A percentile compares a stretch with the other conserved stretches of the same genome.
Evolutionary conservation across 2,888 invertebrate genomes (phyloP).

Genomic region (Zonitis immaculata): DNA sequence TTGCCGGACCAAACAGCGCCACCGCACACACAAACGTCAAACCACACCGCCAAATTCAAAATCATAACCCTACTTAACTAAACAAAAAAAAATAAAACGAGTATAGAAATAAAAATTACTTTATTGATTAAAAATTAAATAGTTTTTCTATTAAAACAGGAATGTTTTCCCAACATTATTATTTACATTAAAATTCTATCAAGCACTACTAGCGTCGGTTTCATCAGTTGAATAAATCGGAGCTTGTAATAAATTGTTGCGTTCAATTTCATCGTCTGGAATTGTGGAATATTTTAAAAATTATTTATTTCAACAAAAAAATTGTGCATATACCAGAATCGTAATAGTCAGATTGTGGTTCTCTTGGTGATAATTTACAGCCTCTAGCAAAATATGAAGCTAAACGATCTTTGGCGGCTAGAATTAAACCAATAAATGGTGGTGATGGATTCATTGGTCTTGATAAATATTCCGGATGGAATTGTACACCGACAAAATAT

Average conservation of each 20-base stretch:
- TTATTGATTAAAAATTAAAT: too few relatives aligned
- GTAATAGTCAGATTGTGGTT: conserved; percentile 62
- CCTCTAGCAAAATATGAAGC: conserved; percentile 67
- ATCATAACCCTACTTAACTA: too few relatives aligned
- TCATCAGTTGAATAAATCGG: conserved; percentile 26
- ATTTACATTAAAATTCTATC: too few relatives aligned
- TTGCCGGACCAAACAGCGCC: too few relatives aligned
- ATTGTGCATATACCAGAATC: conserved; percentile 68
- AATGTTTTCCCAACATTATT: too few relatives aligned
- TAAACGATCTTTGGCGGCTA: conserved; percentile 83
- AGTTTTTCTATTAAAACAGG: too few relatives aligned
- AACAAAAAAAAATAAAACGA: too few relatives aligned
- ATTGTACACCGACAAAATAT: conserved; percentile 94
- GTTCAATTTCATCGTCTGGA: conserved; percentile 24
- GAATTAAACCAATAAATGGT: conserved; percentile 89
- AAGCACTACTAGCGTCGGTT: conserved; percentile 28
- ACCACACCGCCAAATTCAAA: too few relatives aligned
- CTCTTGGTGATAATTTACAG: conserved; percentile 69
- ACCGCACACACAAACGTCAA: too few relatives aligned
- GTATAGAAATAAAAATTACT: too few relatives aligned
- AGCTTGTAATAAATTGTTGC: conserved; percentile 20
- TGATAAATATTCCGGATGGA: conserved; percentile 96
- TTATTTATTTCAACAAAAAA: too few relatives aligned
- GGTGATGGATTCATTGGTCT: conserved; percentile 89
- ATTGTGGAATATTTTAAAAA: too few relatives aligned